Conservation (phyloP, 2,888 invertebrate genomes). For the Agonopterix subpropinquella region DNA sequence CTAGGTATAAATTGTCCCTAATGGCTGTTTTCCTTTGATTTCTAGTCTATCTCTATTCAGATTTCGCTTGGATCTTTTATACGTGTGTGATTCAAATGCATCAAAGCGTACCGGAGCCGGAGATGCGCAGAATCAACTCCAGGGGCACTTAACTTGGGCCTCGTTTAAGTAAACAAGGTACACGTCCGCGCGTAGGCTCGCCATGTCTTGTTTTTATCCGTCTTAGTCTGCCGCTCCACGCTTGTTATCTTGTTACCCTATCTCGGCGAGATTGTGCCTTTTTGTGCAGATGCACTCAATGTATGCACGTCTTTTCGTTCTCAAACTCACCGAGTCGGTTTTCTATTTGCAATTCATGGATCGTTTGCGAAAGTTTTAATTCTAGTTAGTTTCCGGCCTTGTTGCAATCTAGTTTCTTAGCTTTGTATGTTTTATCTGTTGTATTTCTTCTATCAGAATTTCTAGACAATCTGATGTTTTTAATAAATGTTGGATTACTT, state of each 20-base stretch:
- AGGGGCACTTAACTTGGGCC: constrained; percentile 44
- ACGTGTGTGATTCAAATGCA: constrained; percentile 8
- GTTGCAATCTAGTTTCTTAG: background rate
- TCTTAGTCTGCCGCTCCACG: constrained; percentile 62
- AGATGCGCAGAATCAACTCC: constrained; percentile 13
- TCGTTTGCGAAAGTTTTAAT: constrained; percentile 9
- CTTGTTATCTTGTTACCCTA: constrained; percentile 75
- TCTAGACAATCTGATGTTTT: no score
- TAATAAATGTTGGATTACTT: no score
- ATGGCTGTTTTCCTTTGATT: no score
- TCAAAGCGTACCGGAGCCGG: constrained; percentile 1
- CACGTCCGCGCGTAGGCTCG: constrained; percentile 56
- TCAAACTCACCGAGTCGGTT: constrained; percentile 23
- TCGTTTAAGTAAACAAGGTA: constrained; percentile 73
- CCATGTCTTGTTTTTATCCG: constrained; percentile 66
- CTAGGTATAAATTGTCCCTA: no score
- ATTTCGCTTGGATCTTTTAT: background rate
- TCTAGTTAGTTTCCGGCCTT: constrained; percentile 5
- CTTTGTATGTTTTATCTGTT: background rate
- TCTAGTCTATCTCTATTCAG: no score
- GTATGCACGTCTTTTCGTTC: constrained; percentile 45
- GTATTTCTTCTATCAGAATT: no score
- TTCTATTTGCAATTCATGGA: constrained; percentile 11
- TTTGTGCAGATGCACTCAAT: constrained; percentile 55
- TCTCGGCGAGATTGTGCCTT: constrained; percentile 68